phyloP scores from a whole-genome alignment of 2,888 invertebrate genomes.

The Archips crataeganus region DNA sequence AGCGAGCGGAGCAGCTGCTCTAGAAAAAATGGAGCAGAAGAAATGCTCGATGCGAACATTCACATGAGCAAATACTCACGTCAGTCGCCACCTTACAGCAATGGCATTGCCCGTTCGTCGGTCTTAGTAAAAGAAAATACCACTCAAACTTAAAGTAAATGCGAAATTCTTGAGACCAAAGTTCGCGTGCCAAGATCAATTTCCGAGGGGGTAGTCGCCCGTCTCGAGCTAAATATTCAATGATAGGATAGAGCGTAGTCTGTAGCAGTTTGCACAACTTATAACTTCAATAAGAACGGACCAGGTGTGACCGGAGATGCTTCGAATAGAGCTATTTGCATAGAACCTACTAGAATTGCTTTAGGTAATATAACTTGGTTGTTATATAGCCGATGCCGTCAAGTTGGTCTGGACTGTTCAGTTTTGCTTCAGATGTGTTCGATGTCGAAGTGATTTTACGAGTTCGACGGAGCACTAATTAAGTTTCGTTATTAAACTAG shows the following conservation, averaged over 20 bases:
- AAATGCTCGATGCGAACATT: too few relatives aligned
- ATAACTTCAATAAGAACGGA: slow-evolving; percentile 82
- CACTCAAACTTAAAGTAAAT: slow-evolving; percentile 7
- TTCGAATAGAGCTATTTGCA: slow-evolving; percentile 76
- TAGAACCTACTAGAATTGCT: slow-evolving; percentile 53
- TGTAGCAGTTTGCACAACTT: slow-evolving; percentile 79
- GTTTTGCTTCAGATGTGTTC: slow-evolving; percentile 4
- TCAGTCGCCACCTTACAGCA: too few relatives aligned
- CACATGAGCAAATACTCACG: too few relatives aligned
- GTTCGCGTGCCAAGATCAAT: slow-evolving; percentile 49
- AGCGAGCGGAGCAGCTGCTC: too few relatives aligned
- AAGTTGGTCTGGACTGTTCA: neutral
- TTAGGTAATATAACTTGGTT: slow-evolving; percentile 42
- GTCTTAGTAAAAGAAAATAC: neutral
- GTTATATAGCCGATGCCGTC: slow-evolving; percentile 15
- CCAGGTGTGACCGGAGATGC: slow-evolving; percentile 78
- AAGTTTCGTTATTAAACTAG: slow-evolving; percentile 18
- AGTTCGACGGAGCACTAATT: slow-evolving; percentile 1
- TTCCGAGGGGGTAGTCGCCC: slow-evolving; percentile 57
- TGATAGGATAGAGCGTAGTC: slow-evolving; percentile 61
- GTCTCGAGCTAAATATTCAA: slow-evolving; percentile 59
- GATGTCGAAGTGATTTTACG: slow-evolving; percentile 8
- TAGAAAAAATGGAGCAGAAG: too few relatives aligned
- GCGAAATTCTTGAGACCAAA: slow-evolving; percentile 27
- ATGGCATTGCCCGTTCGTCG: too few relatives aligned